Conservation (phyloP, 2,113 vertebrate species). For the Channa maculata region DNA sequence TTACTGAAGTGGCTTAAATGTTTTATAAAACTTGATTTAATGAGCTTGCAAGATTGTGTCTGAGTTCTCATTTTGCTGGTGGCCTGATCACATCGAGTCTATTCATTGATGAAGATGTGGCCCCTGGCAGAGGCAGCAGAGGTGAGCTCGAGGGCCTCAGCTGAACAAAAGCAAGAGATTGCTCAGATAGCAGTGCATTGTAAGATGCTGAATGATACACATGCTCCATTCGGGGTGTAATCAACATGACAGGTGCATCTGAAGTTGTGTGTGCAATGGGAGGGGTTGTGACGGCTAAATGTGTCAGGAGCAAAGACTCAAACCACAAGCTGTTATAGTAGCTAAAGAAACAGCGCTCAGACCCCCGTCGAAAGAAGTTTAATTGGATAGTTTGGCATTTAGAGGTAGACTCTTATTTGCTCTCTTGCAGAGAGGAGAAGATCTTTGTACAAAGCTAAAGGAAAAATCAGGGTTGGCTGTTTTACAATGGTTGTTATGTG, state of each 20-base stretch:
- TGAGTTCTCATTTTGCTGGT: conserved; percentile 50
- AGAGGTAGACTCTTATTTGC: neutral
- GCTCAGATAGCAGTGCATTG: conserved; percentile 50
- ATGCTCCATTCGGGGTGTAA: conserved; percentile 38
- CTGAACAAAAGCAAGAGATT: conserved; percentile 57
- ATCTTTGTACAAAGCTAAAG: neutral
- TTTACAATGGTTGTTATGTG: neutral
- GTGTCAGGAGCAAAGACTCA: conserved; percentile 21
- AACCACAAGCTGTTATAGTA: conserved; percentile 15
- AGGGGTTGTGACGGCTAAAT: conserved; percentile 20
- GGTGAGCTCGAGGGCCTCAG: conserved; percentile 33
- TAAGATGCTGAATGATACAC: conserved; percentile 45
- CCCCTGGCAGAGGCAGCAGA: conserved; percentile 54
- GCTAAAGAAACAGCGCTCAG: neutral
- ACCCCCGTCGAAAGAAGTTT: neutral
- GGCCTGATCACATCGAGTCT: conserved; percentile 48
- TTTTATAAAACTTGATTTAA: conserved; percentile 63
- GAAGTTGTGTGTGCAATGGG: conserved; percentile 36
- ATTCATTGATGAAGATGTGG: conserved; percentile 58
- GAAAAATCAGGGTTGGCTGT: neutral
- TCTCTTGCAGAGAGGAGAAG: conserved; percentile 1
- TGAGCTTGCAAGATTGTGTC: conserved; percentile 41
- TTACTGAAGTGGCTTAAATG: conserved; percentile 58
- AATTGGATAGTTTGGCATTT: conserved; percentile 5
- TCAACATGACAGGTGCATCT: conserved; percentile 62